Base-by-base conservation (phyloP, 2,113 vertebrate genomes). In the Noturus placidus region DNA sequence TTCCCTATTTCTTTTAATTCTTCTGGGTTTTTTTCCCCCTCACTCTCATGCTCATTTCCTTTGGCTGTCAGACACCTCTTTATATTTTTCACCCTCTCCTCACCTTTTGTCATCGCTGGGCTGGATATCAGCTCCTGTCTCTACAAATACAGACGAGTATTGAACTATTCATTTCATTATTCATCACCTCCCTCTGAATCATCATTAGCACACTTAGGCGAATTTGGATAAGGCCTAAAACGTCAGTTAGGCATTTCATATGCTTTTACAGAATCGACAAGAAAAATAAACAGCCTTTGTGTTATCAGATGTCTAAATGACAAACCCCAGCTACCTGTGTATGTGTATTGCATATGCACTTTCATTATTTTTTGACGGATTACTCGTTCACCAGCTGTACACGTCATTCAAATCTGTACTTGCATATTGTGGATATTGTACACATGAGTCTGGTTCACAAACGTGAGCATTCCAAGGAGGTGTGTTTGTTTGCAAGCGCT, bases 31-130 rank as follows among this genome's bases (percentile, higher is more conserved):
- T n/a, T 17, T 81, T 87, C 86, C 87, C 38, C 10, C 89, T 92
- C 90, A 88, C 91, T 92, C 91, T 92, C 89, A 90, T 30, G n/a
- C 84, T 92, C 92, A 90, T 91, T 91, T 91, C 86, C 83, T 90
- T 87, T 92, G 91, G 92, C 92, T 92, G 87, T 42, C 87, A 86
- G 88, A 78, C 80, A 72, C 50, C 82, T 92, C 67, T 1, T 80
- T 57, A 56, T 20, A 56, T 88, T 90, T 87, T 77, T 88, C 77
- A 77, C 72, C 86, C 57, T 86, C 46, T 67, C 83, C 88, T 86
- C 88, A 89, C 91, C 84, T 84, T 90, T 82, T 88, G 87, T 91
- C 77, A 63, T 61, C 77, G 20, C 87, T 38, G 4, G 17, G 52
- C 82, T 54, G 77, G 84, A 84, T 88, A 76, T 87, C 89, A 59